Conservation (phyloP, 2,113 vertebrate genomes). For the Arenaria interpres region DNA sequence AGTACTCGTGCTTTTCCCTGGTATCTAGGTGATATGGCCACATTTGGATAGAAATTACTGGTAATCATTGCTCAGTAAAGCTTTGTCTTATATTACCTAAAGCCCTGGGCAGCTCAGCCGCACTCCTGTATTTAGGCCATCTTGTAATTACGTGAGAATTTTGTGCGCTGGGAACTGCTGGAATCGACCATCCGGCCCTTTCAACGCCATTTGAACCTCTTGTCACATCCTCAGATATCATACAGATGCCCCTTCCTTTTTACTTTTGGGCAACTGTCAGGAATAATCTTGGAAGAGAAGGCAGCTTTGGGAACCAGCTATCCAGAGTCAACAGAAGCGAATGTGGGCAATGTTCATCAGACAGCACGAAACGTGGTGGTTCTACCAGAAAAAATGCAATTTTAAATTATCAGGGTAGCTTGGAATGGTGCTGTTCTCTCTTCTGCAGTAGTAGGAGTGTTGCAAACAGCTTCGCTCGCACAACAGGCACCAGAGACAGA, state of each 20-base stretch:
- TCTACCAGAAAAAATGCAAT: background rate
- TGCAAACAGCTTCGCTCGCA: background rate
- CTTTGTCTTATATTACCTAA: slow-evolving; percentile 30
- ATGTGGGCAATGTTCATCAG: background rate
- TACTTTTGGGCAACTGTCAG: slow-evolving; percentile 54
- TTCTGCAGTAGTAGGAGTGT: background rate
- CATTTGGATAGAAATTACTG: background rate
- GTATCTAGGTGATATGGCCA: background rate
- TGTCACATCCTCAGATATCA: slow-evolving; percentile 67
- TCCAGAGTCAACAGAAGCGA: background rate
- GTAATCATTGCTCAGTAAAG: background rate
- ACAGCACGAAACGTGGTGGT: background rate
- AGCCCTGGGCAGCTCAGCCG: slow-evolving; percentile 13
- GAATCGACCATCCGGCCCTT: slow-evolving; percentile 26
- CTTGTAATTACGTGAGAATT: slow-evolving; percentile 47
- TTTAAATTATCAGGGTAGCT: background rate
- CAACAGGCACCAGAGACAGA: background rate
- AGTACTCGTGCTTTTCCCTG: background rate
- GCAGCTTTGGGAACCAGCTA: background rate
- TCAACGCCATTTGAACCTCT: slow-evolving; percentile 34
- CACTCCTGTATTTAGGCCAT: slow-evolving; percentile 52
- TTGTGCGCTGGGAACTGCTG: slow-evolving; percentile 37
- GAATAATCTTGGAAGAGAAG: slow-evolving; percentile 22
- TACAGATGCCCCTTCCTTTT: slow-evolving; percentile 41
- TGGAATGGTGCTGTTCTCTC: background rate